Evolutionary conservation across 2,888 invertebrate genomes (phyloP).

Genomic region (Sialis lutaria): DNA sequence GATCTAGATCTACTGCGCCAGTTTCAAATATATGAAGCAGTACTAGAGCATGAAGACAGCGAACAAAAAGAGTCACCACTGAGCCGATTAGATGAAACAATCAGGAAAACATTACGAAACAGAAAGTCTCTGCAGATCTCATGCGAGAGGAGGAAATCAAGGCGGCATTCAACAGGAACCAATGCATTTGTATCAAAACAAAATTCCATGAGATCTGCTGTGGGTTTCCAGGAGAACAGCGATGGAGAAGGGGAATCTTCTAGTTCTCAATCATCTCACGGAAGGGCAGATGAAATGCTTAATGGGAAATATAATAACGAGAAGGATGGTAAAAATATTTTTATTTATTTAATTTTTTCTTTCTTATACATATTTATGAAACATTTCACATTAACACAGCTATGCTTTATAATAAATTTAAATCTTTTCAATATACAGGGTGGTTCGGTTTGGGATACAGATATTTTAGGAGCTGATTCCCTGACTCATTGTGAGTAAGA

Average conservation of each 20-base stretch:
- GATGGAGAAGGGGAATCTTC: slow-evolving; percentile 37
- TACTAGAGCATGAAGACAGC: slow-evolving; percentile 75
- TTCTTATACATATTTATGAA: too few relatives aligned
- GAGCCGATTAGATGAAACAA: slow-evolving; percentile 46
- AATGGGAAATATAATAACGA: slow-evolving; percentile 37
- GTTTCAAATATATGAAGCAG: slow-evolving; percentile 89
- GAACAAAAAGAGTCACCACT: slow-evolving; percentile 48
- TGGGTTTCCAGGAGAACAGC: slow-evolving; percentile 16
- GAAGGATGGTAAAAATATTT: slow-evolving; percentile 26
- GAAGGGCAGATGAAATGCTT: slow-evolving; percentile 30
- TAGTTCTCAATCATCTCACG: slow-evolving; percentile 38
- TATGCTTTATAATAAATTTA: too few relatives aligned
- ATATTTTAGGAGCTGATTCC: too few relatives aligned
- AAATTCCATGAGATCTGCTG: slow-evolving; percentile 16
- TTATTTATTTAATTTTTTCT: not conserved
- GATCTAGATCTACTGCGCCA: slow-evolving; percentile 86
- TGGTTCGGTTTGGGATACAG: too few relatives aligned
- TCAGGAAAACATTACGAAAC: slow-evolving; percentile 56
- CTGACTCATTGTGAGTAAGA: too few relatives aligned
- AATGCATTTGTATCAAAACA: slow-evolving; percentile 26
- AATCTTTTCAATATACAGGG: too few relatives aligned
- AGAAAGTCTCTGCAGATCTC: slow-evolving; percentile 38
- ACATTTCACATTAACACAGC: too few relatives aligned
- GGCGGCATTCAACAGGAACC: slow-evolving; percentile 54
- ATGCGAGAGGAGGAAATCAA: slow-evolving; percentile 59